Conservation (phyloP, 1,140 invertebrate species). For the Ceratosolen fusciceps region DNA sequence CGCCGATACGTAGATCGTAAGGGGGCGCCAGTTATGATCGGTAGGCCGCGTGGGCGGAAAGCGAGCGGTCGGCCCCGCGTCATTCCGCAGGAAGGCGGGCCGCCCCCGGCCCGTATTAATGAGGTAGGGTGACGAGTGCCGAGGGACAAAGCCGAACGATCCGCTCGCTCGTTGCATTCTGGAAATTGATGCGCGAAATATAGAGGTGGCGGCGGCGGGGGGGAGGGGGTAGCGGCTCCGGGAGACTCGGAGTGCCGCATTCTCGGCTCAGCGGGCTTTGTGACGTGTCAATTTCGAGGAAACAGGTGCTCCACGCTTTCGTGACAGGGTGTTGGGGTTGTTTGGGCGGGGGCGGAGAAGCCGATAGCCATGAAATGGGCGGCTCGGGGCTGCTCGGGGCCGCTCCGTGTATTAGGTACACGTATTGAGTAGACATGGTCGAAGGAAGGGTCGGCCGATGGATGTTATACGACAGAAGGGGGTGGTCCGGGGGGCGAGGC, state of each 20-base stretch:
- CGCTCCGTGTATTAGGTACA: no score
- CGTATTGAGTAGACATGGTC: conserved; percentile 40
- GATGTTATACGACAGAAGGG: conserved; percentile 36
- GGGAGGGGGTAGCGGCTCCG: no score
- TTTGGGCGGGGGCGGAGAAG: conserved; percentile 51
- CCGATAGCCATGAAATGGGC: conserved; percentile 39
- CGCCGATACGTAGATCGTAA: no score
- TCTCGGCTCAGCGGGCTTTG: conserved; percentile 51
- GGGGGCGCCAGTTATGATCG: no score
- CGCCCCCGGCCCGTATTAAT: background rate
- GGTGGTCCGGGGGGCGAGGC: background rate
- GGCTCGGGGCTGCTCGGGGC: no score
- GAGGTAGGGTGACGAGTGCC: background rate
- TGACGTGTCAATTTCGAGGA: conserved; percentile 62
- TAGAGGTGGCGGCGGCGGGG: no score
- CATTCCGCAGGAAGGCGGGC: no score
- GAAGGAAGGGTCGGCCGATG: conserved; percentile 46
- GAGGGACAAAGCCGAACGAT: conserved; percentile 14
- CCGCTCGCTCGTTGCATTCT: conserved; percentile 4
- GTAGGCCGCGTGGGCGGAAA: no score
- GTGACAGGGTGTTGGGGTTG: conserved; percentile 69
- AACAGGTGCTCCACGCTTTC: conserved; percentile 66
- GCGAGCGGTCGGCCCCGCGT: no score
- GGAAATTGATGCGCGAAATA: conserved; percentile 35
- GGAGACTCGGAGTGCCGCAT: background rate